Percentiles rank a stretch among this genome's conserved stretches.
Evolutionary conservation across 2,888 invertebrate species (phyloP).

Genomic region (Sinohyriopsis cumingii): DNA sequence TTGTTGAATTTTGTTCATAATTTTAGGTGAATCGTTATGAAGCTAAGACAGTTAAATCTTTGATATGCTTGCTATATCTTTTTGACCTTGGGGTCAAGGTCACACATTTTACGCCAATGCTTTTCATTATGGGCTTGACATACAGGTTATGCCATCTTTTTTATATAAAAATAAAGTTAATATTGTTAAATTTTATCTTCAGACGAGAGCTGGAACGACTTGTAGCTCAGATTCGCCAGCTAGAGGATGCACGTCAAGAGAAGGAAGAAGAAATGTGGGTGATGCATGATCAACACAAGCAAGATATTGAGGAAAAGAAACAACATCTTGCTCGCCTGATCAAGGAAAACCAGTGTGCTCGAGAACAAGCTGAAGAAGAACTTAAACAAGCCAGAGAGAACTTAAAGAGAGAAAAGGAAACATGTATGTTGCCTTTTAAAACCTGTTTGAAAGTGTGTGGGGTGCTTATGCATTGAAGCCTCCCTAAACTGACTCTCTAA

Average conservation of each 20-base stretch:
- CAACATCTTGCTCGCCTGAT: slow-evolving; percentile 39
- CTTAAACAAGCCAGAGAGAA: slow-evolving; percentile 44
- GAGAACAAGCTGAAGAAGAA: slow-evolving; percentile 50
- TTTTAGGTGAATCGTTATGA: too few species aligned
- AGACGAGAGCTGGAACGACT: slow-evolving; percentile 56
- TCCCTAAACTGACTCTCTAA: not conserved
- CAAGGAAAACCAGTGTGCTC: slow-evolving; percentile 45
- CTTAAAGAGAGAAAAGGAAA: slow-evolving; percentile 48
- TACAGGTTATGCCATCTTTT: not conserved
- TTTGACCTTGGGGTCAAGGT: too few species aligned
- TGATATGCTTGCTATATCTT: too few species aligned
- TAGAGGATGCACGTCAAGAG: slow-evolving; percentile 49
- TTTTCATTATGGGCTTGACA: not conserved
- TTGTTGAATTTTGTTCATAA: too few species aligned
- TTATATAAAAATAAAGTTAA: too few species aligned
- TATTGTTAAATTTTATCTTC: slow-evolving; percentile 1
- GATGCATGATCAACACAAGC: slow-evolving; percentile 49
- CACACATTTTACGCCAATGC: too few species aligned
- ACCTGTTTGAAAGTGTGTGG: not conserved
- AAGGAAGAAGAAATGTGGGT: slow-evolving; percentile 56
- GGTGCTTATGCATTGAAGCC: not conserved
- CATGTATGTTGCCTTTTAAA: slow-evolving; percentile 43
- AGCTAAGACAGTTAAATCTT: too few species aligned
- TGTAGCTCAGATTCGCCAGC: slow-evolving; percentile 45
- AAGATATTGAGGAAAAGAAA: slow-evolving; percentile 58